Evolutionary conservation across 2,888 invertebrate genomes (phyloP), one percentile per base, ranked within the genome.

Genomic region (Eupsilia transversa): DNA sequence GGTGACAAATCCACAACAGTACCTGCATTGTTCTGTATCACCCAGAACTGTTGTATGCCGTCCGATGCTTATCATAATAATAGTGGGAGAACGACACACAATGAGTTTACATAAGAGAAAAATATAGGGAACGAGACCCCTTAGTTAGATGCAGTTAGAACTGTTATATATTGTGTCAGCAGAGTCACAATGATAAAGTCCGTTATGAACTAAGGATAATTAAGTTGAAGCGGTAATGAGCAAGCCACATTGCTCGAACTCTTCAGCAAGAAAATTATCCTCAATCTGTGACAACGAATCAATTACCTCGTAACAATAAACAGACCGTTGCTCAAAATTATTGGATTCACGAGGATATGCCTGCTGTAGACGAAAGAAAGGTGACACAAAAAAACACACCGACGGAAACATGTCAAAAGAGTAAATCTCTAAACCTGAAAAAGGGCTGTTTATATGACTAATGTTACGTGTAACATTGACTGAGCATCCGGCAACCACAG

Each of bases 51-150:
- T 59, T 76, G 59, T 57, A 35, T 52, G 33, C 27, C 38, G 61
- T 43, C 66, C 61, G 73, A 82, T 79, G 72, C 54, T 73, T 84
- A 84, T 84, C 85, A 33, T 66, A 72, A 33, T 66, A 72, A 74
- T 65, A 72, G 70, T 77, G 82, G 59, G 84, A 82, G 74, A 82
- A 71, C 56, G 27, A 20, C 57, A 79, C 56, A 83, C 83, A 84
- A 83, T 84, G 68, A 70, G 65, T 71, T 80, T 83, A 73, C 77
- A 71, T 71, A 68, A 77, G 64, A 80, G 80, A 68, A 71, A 64
- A 80, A 46, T 69, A 54, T 63, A 68, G 57, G 68, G 41, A 61
- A 56, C 65, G 54, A 54, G 38, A 33, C 49, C 72, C 79, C 38
- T 72, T 52, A 65, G 33, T 73, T 73, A 79, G 27, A 14, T 68